Evolutionary conservation across 2,888 invertebrate species (phyloP).

Genomic region (Tolmerus cingulatus): DNA sequence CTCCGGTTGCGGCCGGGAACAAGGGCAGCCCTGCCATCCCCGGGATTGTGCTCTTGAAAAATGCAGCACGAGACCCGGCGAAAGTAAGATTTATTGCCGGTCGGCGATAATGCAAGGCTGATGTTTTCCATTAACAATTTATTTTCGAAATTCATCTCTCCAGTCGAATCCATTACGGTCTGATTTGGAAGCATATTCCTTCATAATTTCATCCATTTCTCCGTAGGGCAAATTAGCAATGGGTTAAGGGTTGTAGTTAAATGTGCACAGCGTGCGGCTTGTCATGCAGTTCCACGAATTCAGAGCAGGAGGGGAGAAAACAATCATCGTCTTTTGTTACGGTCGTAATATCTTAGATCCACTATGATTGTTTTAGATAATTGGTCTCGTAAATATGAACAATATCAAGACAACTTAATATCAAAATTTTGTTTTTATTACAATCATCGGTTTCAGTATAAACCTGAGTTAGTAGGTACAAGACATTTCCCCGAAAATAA

Average conservation of each 20-base stretch:
- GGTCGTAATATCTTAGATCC: no score
- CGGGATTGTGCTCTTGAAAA: background rate
- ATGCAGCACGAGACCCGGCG: background rate
- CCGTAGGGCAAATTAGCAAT: background rate
- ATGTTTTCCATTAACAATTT: background rate
- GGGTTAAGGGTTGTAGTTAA: background rate
- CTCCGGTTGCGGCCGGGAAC: background rate
- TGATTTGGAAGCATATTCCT: background rate
- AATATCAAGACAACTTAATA: no score
- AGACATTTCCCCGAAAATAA: no score
- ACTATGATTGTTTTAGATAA: no score
- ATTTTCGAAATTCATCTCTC: background rate
- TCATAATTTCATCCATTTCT: background rate
- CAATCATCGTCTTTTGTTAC: no score
- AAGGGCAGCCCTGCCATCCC: background rate
- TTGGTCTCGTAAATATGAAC: no score
- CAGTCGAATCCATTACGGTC: background rate
- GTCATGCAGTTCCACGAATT: background rate
- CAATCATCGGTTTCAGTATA: no score
- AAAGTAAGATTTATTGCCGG: background rate
- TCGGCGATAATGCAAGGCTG: background rate
- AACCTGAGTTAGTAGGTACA: no score
- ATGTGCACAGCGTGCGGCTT: background rate
- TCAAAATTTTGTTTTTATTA: no score
- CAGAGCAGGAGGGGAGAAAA: background rate